Percentiles rank a stretch among this genome's conserved stretches.
Conservation (phyloP, 2,797 vertebrate genomes). For the Poeciliopsis presidionis region DNA sequence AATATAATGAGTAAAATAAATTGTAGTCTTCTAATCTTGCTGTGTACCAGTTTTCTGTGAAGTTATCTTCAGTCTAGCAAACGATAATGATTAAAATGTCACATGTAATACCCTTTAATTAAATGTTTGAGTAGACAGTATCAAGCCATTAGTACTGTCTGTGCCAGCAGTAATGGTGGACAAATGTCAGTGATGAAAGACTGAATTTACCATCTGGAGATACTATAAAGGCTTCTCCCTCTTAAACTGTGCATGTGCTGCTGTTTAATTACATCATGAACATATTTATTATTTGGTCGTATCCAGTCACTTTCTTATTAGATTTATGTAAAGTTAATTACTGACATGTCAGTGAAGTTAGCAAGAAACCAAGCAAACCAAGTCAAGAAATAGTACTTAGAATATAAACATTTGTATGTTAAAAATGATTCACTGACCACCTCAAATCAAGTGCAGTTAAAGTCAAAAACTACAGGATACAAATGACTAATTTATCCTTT, state of each 20-base stretch:
- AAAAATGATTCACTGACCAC: neutral
- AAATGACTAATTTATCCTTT: neutral
- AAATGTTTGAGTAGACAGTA: neutral
- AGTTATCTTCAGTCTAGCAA: constrained; percentile 45
- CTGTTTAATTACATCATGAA: neutral
- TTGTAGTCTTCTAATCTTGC: constrained; percentile 34
- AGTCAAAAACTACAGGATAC: neutral
- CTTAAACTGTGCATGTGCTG: neutral
- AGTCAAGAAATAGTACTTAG: neutral
- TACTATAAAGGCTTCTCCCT: neutral
- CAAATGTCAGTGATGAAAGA: constrained; percentile 9
- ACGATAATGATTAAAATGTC: constrained; percentile 38
- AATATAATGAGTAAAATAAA: constrained; percentile 27
- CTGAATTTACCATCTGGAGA: neutral
- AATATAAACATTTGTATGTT: neutral
- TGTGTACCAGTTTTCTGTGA: constrained; percentile 46
- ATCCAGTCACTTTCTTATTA: neutral
- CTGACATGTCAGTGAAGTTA: neutral
- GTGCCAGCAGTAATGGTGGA: constrained; percentile 13
- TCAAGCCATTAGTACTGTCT: constrained; percentile 2
- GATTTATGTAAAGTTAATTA: neutral
- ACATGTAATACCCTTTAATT: constrained; percentile 45
- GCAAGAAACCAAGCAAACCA: neutral
- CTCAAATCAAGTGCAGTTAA: neutral
- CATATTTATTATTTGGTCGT: neutral